These are phyloP conservation scores for Tachycineta bicolor DNA, from an alignment of 2,113 vertebrate genomes.

Conservation along the genomic window DNA sequence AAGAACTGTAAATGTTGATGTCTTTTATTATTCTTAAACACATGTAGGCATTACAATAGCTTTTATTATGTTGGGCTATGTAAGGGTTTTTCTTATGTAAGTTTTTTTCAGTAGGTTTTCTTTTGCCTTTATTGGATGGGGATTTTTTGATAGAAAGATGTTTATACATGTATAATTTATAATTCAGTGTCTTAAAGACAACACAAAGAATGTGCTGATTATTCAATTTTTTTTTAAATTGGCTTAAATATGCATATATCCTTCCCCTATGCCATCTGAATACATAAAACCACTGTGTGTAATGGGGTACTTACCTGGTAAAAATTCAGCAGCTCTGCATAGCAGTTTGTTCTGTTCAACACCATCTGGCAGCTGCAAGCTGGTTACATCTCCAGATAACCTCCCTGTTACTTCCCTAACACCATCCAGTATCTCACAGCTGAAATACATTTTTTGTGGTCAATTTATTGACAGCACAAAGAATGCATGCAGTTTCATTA, in stretches of 20 bases:
- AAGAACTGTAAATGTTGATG: neutral
- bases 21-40: neutral
- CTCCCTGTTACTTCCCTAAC: neutral
- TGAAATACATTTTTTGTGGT: neutral
- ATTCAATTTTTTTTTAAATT: neutral
- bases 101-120: neutral
- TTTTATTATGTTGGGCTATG: neutral
- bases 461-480: neutral
- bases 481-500: neutral
- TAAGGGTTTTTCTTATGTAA: neutral
- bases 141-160: neutral
- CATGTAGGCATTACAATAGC: neutral
- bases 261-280: neutral
- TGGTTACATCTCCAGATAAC: neutral
- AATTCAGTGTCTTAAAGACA: neutral
- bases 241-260: neutral
- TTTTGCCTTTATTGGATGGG: neutral
- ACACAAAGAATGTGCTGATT: neutral
- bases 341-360: neutral
- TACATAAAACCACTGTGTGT: neutral
- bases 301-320: neutral
- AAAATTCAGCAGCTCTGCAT: neutral
- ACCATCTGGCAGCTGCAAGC: slow-evolving; percentile 36
- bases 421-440: neutral
- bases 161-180: neutral